These are phyloP conservation scores for Muntiacus reevesi DNA, from an alignment of 2,113 vertebrate species.

Conservation along the genomic window DNA sequence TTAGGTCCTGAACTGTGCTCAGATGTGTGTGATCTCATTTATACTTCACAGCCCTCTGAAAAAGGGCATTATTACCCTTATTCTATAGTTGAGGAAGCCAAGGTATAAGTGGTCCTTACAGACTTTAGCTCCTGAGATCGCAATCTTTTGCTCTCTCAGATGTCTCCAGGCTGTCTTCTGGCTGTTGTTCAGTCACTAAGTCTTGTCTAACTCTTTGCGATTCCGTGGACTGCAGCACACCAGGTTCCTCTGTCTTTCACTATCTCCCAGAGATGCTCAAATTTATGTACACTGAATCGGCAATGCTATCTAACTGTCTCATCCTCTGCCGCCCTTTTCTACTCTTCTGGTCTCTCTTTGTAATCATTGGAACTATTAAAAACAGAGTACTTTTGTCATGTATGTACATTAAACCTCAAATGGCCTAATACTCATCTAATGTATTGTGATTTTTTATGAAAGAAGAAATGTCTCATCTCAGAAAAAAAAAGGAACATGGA, in stretches of 20 bases:
- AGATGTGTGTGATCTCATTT: background rate
- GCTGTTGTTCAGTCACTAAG: background rate
- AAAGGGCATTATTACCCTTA: background rate
- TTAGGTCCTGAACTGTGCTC: background rate
- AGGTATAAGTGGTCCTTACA: background rate
- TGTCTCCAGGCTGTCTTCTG: background rate
- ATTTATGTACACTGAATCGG: background rate
- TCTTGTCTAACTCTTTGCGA: background rate
- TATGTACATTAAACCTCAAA: background rate
- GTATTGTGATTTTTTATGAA: background rate
- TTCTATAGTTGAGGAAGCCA: background rate
- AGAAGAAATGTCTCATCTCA: background rate
- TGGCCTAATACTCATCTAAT: background rate
- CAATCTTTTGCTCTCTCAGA: background rate
- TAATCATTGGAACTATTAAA: background rate
- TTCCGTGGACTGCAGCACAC: background rate
- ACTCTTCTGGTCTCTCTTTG: background rate
- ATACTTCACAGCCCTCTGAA: background rate
- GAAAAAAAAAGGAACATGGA: background rate
- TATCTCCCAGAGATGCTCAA: background rate
- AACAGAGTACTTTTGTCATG: background rate
- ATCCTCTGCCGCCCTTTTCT: background rate
- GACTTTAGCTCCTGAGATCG: background rate
- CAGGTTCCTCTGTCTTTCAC: background rate
- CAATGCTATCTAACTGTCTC: rapidly evolving